Evolutionary conservation across 2,113 vertebrate species (phyloP), one percentile per base, ranked within the genome.

Genomic region (Mastomys coucha): DNA sequence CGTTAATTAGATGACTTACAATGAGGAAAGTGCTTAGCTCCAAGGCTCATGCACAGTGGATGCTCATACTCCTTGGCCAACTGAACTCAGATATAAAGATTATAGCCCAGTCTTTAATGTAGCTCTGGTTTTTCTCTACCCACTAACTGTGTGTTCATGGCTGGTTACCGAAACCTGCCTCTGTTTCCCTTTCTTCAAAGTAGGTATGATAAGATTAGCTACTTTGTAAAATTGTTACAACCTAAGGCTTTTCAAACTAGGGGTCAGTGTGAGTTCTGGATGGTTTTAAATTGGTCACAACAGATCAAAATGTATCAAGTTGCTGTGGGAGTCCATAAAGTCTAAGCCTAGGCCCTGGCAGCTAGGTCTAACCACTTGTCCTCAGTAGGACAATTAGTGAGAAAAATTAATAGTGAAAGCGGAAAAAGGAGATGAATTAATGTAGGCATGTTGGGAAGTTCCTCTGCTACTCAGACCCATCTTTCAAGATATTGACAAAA

Each of bases 241-340:
- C 56, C 63, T 63, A 72, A 8, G 86, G 56, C 77, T 85, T 95
- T 91, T 84, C 88, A 60, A 81, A 94, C 53, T 91, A 39, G 42
- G 28, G 39, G 39, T 84, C 65, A 42, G 7, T 36, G 65, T 70
- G 88, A 65, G 42, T 91, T 87, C 53, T 93, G 63, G 93, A 53
- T 24, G 91, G 69, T 86, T 81, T 78, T 53, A 73, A 77, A 26
- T 53, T 90, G 84, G 31, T 82, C 20, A 60, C 19, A 56, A 53
- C 17, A 11, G 28, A 63, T 96, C 22, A 28, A 69, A 92, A 91
- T 86, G 10, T 93, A 67, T 97, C 16, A 4, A 88, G 85, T 88
- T 70, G 65, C 85, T 11, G 6, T 0, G 4, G 11, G 7, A 20
- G 19, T 51, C 20, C 0, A 14, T 60, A 53, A 31, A 36, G 7